Evolutionary conservation across 23 tunicate genomes (phyloP).

Genomic region (Aplidium turbinatum): DNA sequence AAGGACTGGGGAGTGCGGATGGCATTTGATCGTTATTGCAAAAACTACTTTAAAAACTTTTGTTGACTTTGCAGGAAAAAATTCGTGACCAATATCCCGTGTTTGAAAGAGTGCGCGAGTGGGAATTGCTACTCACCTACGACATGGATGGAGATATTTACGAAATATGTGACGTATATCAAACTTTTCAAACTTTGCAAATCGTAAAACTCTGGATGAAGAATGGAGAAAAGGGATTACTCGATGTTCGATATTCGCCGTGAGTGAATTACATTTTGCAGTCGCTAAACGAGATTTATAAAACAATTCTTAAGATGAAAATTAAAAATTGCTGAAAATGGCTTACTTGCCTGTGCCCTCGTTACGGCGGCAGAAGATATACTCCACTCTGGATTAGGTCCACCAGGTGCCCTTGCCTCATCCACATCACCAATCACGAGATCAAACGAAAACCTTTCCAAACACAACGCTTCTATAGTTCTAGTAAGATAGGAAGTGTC

Average conservation of each 20-base stretch:
- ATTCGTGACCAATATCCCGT: slow-evolving; percentile 45
- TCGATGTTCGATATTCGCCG: slow-evolving; percentile 45
- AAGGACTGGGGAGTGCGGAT: neutral
- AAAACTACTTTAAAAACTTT: neutral
- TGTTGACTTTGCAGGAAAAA: slow-evolving; percentile 55
- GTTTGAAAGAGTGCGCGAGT: slow-evolving; percentile 45
- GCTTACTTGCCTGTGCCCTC: too few relatives aligned
- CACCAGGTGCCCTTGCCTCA: too few relatives aligned
- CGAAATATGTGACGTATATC: slow-evolving; percentile 84
- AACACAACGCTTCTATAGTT: too few relatives aligned
- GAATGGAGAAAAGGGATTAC: slow-evolving; percentile 51
- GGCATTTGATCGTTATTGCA: too few relatives aligned
- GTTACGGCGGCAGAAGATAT: too few relatives aligned
- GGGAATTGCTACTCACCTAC: slow-evolving; percentile 58
- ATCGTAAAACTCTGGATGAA: slow-evolving; percentile 80
- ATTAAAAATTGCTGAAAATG: too few relatives aligned
- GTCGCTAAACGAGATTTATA: too few relatives aligned
- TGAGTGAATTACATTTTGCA: slow-evolving; percentile 13
- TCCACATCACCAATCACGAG: too few relatives aligned
- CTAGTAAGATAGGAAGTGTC: too few relatives aligned
- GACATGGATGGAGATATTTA: slow-evolving; percentile 37
- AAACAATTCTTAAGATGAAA: too few relatives aligned
- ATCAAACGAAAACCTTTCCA: too few relatives aligned
- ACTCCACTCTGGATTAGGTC: too few relatives aligned
- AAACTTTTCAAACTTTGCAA: slow-evolving; percentile 83